phyloP scores from a whole-genome alignment of 2,113 vertebrate species.

The Bos javanicus region DNA sequence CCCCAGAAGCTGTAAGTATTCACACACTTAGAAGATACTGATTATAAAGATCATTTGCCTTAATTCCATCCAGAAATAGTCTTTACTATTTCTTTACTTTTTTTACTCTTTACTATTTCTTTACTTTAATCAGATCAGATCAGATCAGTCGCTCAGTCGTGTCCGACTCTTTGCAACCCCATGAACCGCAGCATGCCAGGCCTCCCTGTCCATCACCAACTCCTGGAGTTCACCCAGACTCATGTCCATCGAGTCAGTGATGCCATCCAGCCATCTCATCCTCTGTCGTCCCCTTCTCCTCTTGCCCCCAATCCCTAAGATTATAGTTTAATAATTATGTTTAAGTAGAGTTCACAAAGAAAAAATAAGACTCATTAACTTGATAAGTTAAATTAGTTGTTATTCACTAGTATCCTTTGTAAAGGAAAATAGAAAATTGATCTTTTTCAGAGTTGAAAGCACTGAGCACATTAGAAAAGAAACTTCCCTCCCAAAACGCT shows the following conservation, averaged over 20 bases:
- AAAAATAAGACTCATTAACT: slow-evolving; percentile 19
- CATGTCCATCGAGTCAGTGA: no score
- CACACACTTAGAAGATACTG: background rate
- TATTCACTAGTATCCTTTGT: background rate
- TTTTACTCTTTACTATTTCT: background rate
- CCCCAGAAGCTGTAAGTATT: background rate
- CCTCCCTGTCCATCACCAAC: no score
- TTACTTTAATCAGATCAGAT: background rate
- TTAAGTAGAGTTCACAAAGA: background rate
- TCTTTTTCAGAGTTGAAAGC: background rate
- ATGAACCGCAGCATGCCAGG: no score
- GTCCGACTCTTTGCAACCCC: no score
- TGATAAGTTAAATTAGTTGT: background rate
- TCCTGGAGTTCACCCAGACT: no score
- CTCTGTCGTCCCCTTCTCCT: no score
- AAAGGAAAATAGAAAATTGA: slow-evolving; percentile 18
- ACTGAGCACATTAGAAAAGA: background rate
- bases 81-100: background rate
- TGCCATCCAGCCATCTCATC: no score
- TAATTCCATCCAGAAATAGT: background rate
- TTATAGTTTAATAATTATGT: no score
- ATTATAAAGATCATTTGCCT: background rate
- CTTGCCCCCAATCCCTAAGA: no score
- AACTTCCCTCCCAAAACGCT: background rate
- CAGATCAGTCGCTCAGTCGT: no score